Evolutionary conservation across 1,140 invertebrate species (phyloP).

Genomic region (Caenorhabditis elegans): DNA sequence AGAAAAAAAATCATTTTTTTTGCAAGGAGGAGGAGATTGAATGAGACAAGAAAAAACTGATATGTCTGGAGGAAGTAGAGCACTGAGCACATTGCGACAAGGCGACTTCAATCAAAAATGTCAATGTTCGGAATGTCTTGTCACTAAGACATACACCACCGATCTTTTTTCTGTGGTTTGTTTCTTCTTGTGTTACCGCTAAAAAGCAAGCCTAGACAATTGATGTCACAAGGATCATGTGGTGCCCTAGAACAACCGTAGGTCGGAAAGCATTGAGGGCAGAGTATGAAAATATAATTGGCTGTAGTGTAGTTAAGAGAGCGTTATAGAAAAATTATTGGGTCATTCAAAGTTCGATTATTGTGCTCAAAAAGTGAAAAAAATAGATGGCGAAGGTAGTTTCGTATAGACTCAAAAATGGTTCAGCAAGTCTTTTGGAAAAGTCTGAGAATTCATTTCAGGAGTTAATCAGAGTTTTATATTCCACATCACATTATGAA

Average conservation of each 20-base stretch:
- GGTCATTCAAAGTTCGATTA: no score
- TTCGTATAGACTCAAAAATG: no score
- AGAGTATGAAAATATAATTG: neutral
- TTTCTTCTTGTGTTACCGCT: slow-evolving; percentile 13
- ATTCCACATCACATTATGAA: no score
- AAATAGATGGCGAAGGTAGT: neutral
- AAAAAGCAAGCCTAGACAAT: neutral
- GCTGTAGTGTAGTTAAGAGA: neutral
- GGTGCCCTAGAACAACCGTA: neutral
- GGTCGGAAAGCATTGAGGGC: neutral
- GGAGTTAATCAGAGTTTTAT: no score
- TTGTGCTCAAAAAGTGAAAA: neutral
- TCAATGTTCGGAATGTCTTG: slow-evolving; percentile 15
- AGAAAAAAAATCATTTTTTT: no score
- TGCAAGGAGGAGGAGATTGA: neutral
- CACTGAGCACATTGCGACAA: neutral
- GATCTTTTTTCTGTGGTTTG: no score
- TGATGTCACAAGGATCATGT: neutral
- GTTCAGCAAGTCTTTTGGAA: no score
- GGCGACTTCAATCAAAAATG: slow-evolving; percentile 23
- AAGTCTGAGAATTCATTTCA: no score
- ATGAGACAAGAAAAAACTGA: neutral
- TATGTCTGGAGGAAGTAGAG: slow-evolving; percentile 5
- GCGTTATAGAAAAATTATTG: neutral
- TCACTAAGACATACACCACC: no score